Evolutionary conservation across 1,140 invertebrate genomes (phyloP), one percentile per base, ranked within the genome.

Genomic region (Drosophila sucinea): DNA sequence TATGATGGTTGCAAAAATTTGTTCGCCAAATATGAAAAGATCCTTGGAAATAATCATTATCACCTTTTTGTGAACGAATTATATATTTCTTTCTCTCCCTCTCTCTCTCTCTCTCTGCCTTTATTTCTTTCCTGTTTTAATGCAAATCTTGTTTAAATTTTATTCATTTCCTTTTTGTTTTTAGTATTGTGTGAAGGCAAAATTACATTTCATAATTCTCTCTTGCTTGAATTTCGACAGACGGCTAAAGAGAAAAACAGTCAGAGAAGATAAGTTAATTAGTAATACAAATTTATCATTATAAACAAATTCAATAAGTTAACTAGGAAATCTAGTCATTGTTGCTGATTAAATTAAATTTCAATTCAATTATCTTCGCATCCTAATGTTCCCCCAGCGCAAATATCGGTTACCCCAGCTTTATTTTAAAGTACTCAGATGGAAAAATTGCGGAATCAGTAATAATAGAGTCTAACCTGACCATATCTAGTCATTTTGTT

Each of bases 1-100:
- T 90, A 91, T 91, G 73, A 91, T 90, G 82, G 90, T 91, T 84
- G 90, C 90, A 90, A 91, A 91, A 84, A 91, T 84, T 87, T 91
- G 90, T 90, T 91, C 90, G 78, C 90, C 90, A 84, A 91, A 91
- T 90, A 91, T 91, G 72, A 91, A 91, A 81, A 91, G 90, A 91
- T 91, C 90, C 83, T 91, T 91, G 82, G 90, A 91, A 85, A 91
- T 91, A 87, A 91, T 91, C 90, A 91, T 91, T 91, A 90, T 91
- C 82, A 91, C 90, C 73, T 81, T 82, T 91, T 91, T 85, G 70
- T 82, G 73, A 70, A 70, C 73, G 69, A 67, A 67, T 78, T 77
- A 38, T 41, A 66, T 51, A 27, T 64, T 47, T 58, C 17, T 58
- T 27, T 69, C 27, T 63, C 11, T 47, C 17, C 44, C 25, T 51